These are phyloP conservation scores for Keiferia lycopersicella DNA, from an alignment of 2,888 invertebrate species.

Conservation along the genomic window DNA sequence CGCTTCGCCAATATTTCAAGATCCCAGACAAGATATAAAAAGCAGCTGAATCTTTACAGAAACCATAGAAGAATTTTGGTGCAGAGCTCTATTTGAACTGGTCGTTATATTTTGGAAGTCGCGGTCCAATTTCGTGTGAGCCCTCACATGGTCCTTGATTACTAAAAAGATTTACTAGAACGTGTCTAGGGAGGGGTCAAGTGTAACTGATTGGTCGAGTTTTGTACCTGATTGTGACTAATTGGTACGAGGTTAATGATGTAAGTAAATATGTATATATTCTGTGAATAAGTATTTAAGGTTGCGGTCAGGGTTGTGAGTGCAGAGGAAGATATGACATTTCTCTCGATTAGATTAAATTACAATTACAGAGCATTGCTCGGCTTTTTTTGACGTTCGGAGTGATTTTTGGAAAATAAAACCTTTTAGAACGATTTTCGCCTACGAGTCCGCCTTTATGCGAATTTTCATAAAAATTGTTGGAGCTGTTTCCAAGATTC, in stretches of 20 bases:
- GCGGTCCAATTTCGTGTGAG: not conserved
- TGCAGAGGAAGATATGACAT: not conserved
- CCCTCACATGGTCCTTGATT: not conserved
- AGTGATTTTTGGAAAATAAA: too few species aligned
- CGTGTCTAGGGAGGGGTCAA: not conserved
- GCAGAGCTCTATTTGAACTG: not conserved
- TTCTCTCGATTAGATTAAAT: too few species aligned
- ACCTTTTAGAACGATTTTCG: too few species aligned
- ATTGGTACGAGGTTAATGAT: constrained; percentile 17
- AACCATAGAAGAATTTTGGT: too few species aligned
- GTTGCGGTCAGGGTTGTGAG: constrained; percentile 5
- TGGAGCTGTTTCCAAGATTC: too few species aligned
- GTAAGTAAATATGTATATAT: not conserved
- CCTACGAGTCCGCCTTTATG: too few species aligned
- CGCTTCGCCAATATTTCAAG: not conserved
- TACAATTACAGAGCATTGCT: too few species aligned
- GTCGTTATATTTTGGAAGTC: not conserved
- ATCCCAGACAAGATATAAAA: not conserved
- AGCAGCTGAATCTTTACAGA: not conserved
- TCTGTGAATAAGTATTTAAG: constrained; percentile 1
- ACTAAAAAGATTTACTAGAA: not conserved
- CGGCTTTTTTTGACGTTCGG: too few species aligned
- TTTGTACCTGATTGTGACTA: constrained; percentile 9
- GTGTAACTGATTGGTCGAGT: not conserved
- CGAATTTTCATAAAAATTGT: too few species aligned